These are phyloP conservation scores for Promerops cafer DNA, from an alignment of 2,113 vertebrate genomes.

Conservation along the genomic window DNA sequence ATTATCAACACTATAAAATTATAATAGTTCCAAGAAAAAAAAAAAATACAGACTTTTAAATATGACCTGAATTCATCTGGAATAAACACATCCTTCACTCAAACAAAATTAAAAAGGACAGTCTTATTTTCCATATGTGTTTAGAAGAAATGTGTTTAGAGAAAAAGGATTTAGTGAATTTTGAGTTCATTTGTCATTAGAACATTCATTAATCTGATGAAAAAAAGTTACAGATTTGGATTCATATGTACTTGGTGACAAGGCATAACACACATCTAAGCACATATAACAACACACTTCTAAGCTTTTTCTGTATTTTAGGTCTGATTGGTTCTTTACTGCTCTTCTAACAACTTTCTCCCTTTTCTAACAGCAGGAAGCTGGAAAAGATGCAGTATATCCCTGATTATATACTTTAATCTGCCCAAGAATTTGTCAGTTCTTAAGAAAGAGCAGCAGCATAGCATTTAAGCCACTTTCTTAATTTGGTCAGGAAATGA, in stretches of 20 bases:
- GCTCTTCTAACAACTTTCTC: not conserved
- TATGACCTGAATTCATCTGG: not conserved
- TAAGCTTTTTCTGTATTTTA: not conserved
- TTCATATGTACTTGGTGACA: not conserved
- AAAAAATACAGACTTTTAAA: not conserved
- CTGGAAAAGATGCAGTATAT: not conserved
- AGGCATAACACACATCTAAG: not conserved
- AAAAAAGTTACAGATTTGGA: not conserved
- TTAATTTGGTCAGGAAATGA: not conserved
- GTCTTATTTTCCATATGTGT: rapidly evolving
- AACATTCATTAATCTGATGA: not conserved
- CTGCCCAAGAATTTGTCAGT: not conserved
- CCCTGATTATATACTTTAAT: not conserved
- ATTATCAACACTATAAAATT: not conserved
- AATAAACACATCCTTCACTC: not conserved
- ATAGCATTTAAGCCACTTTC: not conserved
- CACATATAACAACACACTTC: not conserved
- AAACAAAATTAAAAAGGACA: not conserved
- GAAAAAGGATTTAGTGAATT: not conserved
- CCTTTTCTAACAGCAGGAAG: not conserved
- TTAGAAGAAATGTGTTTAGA: not conserved
- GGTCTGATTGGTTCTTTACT: not conserved
- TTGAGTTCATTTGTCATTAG: not conserved
- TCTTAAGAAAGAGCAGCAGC: not conserved
- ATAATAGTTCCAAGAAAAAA: not conserved